Evolutionary conservation across 30 jellyfish, hydroid and myxozoan genomes (phyloP), one percentile per base, ranked within the genome.

Genomic region (Thelohanellus kitauei): DNA sequence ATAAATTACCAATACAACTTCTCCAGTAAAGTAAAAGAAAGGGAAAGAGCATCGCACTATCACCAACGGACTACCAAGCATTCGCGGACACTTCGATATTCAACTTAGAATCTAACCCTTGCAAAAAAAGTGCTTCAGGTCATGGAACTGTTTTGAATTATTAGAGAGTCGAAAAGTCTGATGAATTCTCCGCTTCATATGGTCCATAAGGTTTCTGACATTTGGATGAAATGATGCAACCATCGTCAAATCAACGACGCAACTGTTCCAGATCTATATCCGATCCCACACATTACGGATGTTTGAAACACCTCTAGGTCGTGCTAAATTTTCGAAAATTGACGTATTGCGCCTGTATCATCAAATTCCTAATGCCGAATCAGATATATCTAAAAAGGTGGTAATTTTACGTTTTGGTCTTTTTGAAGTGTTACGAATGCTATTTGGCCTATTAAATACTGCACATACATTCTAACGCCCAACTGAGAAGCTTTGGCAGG

Each of bases 221-320:
- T 13, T 13, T 37, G 46, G 46, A 56, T 47, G 5, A 56, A 37
- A 16, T 52, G 62, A 18, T 47, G 66, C 2, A 48, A 52, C 25
- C 43, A 52, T 24, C 66, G 58, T 31, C 38, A 56, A 8, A 47
- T 52, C 34, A 52, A 52, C 35, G 1, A 11, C n/a, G 18, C 22
- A 3, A 52, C 66, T 5, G 22, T 21, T 2, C 66, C 66, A 2
- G 62, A 52, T 23, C 33, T 47, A 4, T 52, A 52, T 22, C 66
- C 66, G 1, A 41, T 52, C 20, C 66, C 62, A 1, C 66, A 52
- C 21, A 41, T 52, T 20, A 47, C 41, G 27, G 58, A 52, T 33
- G 41, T 52, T 25, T 18, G 6, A 47, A 2, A 31, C 48, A 1
- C 49, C 43, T 10, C 11, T n/a, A 10, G 10, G 11, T n/a, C 38